Evolutionary conservation across 2,797 vertebrate genomes (phyloP), one percentile per base, ranked within the genome.

Genomic region (Rallus crepitans): DNA sequence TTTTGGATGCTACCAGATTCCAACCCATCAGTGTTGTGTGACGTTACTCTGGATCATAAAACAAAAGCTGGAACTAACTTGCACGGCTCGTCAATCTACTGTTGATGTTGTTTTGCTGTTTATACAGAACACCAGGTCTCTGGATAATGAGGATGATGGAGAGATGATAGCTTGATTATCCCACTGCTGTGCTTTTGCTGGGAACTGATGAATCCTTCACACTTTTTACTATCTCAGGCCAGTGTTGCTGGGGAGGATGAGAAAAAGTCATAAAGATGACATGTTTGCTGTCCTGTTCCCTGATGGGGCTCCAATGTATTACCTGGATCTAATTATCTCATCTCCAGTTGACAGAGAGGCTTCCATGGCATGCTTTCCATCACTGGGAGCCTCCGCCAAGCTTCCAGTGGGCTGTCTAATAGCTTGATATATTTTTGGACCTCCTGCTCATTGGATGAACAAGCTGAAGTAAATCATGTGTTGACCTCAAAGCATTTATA

Each of bases 401-500:
- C 98, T 98, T 98, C 97, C 97, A 98, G 97, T 97, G 96, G 96
- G 97, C 98, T 98, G 98, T 98, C 98, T 98, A 98, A 97, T 95
- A 97, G 97, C 95, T 97, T 99, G 98, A 99, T 99, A 98, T 98
- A 98, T 99, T 98, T 99, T 98, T 98, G 98, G 98, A 98, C 98
- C 98, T 98, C 97, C 95, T 97, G 98, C 98, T 98, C 98, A 98
- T 98, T 98, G 98, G 98, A 98, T 97, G 98, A 98, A 98, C 98
- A 99, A 98, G 98, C 98, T 97, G 98, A 98, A 99, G 98, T 98
- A 99, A 99, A 99, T 99, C 98, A 99, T 99, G 97, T 98, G 98
- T 98, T 99, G 99, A 99, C 99, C 99, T 98, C 98, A 98, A 98
- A 99, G 98, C 99, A 99, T 99, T 99, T 99, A 98, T 98, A 98